Conservation (phyloP, 2,797 vertebrate genomes). For the Parotocinclus haroldoi region DNA sequence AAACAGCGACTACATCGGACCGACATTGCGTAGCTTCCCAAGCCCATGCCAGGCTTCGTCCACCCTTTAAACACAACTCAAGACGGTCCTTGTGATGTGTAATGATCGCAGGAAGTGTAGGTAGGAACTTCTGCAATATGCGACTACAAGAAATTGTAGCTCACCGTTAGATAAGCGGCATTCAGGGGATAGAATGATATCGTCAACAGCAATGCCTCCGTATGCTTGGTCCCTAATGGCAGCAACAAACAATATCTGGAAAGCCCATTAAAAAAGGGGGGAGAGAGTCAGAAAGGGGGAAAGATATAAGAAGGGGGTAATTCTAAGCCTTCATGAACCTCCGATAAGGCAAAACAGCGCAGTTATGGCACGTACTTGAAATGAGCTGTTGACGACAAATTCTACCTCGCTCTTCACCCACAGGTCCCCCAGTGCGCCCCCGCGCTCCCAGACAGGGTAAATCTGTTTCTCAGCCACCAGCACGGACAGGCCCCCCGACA, state of each 20-base stretch:
- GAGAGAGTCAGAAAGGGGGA: not conserved
- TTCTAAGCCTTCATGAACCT: not conserved
- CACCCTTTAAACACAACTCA: too few species aligned
- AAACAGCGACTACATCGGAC: too few species aligned
- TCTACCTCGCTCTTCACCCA: conserved; percentile 87
- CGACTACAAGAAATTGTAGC: not conserved
- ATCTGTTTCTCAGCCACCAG: conserved; percentile 61
- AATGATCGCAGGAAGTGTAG: too few species aligned
- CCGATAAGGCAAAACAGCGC: not conserved
- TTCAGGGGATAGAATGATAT: conserved; percentile 76
- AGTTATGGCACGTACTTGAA: conserved; percentile 66
- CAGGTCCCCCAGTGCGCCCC: conserved; percentile 77
- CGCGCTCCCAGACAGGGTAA: conserved; percentile 66
- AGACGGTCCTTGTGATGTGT: too few species aligned
- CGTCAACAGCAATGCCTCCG: conserved; percentile 81
- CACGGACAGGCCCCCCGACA: conserved; percentile 67
- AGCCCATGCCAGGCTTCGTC: too few species aligned
- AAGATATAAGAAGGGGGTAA: not conserved
- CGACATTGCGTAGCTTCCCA: too few species aligned
- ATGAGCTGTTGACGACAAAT: conserved; percentile 58
- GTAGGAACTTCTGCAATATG: not conserved
- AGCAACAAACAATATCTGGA: conserved; percentile 80
- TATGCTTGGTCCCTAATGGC: conserved; percentile 59
- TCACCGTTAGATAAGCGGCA: conserved; percentile 67
- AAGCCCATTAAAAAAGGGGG: too few species aligned